Evolutionary conservation across 2,113 vertebrate species (phyloP).

Genomic region (Sceloporus undulatus): DNA sequence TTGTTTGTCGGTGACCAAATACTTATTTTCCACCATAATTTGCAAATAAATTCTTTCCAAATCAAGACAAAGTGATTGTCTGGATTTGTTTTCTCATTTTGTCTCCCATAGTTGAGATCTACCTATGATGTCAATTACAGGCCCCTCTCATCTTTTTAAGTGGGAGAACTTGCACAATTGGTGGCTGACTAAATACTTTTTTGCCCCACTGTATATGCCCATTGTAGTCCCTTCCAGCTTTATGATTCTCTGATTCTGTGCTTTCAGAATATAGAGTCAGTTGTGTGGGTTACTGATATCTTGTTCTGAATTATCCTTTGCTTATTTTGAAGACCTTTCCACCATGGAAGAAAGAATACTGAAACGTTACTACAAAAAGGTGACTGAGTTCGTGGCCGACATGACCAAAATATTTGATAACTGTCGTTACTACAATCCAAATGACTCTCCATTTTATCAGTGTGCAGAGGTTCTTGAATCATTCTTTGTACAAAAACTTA

Average conservation of each 20-base stretch:
- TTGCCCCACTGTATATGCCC: too few relatives aligned
- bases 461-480: conserved; percentile 97
- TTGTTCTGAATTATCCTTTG: conserved; percentile 47
- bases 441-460: conserved; percentile 97
- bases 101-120: too few relatives aligned
- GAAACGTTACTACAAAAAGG: conserved; percentile 95
- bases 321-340: conserved; percentile 89
- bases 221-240: too few relatives aligned
- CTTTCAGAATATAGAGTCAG: fast-evolving
- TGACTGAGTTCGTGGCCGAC: conserved; percentile 98
- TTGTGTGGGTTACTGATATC: not conserved
- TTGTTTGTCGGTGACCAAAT: too few relatives aligned
- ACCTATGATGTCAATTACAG: too few relatives aligned
- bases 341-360: conserved; percentile 96
- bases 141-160: too few relatives aligned
- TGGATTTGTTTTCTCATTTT: too few relatives aligned
- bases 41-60: too few relatives aligned
- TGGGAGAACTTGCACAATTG: too few relatives aligned
- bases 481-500: conserved; percentile 99
- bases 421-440: conserved; percentile 99
- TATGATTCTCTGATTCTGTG: not conserved
- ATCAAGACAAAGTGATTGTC: too few relatives aligned
- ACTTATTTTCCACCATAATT: too few relatives aligned
- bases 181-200: too few relatives aligned
- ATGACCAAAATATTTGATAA: conserved; percentile 99